Conservation (phyloP, 2,113 vertebrate genomes). For the Illadopsis cleaveri region DNA sequence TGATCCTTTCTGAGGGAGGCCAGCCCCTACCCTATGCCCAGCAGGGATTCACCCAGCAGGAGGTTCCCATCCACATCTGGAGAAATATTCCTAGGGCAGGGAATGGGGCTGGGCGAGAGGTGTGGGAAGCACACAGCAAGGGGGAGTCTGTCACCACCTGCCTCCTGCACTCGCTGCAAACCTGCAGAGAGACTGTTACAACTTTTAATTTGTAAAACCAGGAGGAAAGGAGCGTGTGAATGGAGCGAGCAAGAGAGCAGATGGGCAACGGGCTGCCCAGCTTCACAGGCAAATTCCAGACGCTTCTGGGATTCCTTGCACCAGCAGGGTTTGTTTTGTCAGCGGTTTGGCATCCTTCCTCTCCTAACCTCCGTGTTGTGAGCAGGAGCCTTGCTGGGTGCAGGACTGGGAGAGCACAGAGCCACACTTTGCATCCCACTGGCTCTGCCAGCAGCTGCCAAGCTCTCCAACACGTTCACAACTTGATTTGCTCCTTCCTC, state of each 20-base stretch:
- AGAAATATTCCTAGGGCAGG: neutral
- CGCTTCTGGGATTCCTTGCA: constrained; percentile 41
- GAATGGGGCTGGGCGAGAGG: neutral
- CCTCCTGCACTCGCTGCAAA: fast-evolving
- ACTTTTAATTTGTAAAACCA: neutral
- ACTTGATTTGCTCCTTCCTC: neutral
- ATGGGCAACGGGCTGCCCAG: constrained; percentile 29
- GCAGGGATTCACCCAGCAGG: constrained; percentile 21
- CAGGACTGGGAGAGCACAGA: neutral
- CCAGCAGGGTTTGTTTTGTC: constrained; percentile 43
- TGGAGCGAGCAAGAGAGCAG: neutral
- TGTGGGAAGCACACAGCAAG: neutral
- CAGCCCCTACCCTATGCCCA: neutral
- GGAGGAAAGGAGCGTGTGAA: neutral
- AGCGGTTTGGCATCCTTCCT: constrained; percentile 31
- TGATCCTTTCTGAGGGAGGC: neutral
- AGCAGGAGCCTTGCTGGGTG: neutral
- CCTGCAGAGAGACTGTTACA: neutral
- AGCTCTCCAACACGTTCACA: neutral
- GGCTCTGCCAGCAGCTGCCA: neutral
- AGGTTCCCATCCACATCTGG: fast-evolving
- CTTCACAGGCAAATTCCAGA: constrained; percentile 28
- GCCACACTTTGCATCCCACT: neutral
- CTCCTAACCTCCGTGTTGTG: neutral
- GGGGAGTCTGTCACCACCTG: neutral